These are phyloP conservation scores for Papilio helenus DNA, from an alignment of 1,140 invertebrate genomes.

Conservation along the genomic window DNA sequence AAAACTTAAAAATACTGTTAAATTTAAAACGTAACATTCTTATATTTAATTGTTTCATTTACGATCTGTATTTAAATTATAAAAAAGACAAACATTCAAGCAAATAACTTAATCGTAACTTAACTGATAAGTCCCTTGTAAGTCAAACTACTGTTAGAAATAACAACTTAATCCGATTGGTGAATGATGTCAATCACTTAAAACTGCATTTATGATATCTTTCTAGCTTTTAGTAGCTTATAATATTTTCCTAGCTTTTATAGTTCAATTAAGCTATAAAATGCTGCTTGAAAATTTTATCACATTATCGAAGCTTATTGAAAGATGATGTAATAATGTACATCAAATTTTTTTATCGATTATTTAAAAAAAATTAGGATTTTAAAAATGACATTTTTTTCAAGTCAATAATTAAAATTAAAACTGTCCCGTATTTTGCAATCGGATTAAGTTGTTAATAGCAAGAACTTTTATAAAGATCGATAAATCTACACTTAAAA, in stretches of 20 bases:
- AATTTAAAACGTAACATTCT: neutral
- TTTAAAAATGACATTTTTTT: no score
- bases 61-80: neutral
- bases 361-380: no score
- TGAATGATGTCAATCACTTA: neutral
- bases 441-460: conserved; percentile 28
- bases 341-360: no score
- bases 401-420: no score
- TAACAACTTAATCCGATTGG: conserved; percentile 31
- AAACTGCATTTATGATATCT: neutral
- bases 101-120: neutral
- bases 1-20: neutral
- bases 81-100: neutral
- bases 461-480: conserved; percentile 11
- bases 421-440: neutral
- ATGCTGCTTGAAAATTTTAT: neutral
- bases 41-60: neutral
- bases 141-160: conserved; percentile 16
- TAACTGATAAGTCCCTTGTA: conserved; percentile 24
- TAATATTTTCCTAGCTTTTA: neutral
- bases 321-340: no score
- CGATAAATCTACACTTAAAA: conserved; percentile 33
- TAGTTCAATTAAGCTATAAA: neutral
- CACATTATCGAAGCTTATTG: no score
- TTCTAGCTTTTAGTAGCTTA: neutral